Evolutionary conservation across 1,140 invertebrate genomes (phyloP).

Genomic region (Drosophila lacteicornis): DNA sequence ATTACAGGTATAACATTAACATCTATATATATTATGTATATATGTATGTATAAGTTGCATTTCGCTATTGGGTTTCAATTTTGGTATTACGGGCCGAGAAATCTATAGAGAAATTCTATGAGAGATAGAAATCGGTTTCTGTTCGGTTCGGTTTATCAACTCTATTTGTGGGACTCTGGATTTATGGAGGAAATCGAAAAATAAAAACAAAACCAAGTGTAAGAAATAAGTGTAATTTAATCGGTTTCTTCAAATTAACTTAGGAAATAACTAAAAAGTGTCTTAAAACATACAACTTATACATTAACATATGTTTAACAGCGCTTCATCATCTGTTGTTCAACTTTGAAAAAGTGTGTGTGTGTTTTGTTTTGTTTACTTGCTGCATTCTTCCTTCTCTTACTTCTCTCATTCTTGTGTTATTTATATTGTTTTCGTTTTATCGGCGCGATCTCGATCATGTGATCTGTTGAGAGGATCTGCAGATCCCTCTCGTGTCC

Average conservation of each 20-base stretch:
- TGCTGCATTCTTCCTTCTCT: slow-evolving; percentile 50
- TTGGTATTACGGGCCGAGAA: slow-evolving; percentile 32
- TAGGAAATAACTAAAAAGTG: slow-evolving; percentile 82
- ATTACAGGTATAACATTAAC: slow-evolving; percentile 82
- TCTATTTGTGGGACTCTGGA: slow-evolving; percentile 4
- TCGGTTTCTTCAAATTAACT: slow-evolving; percentile 78
- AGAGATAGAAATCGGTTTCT: slow-evolving; percentile 49
- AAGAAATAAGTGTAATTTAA: slow-evolving; percentile 80
- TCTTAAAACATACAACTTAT: slow-evolving; percentile 74
- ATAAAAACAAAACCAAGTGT: slow-evolving; percentile 48
- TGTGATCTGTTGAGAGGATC: not conserved
- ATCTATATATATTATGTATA: slow-evolving; percentile 81
- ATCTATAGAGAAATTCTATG: slow-evolving; percentile 30
- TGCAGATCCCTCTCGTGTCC: slow-evolving; percentile 1
- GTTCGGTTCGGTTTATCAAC: slow-evolving; percentile 10
- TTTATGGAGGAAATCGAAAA: slow-evolving; percentile 2
- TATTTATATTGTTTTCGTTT: slow-evolving; percentile 12
- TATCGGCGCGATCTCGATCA: slow-evolving; percentile 18
- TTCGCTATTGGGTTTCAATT: slow-evolving; percentile 64
- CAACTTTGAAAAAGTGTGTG: slow-evolving; percentile 60
- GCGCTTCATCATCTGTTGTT: slow-evolving; percentile 72
- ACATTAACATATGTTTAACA: slow-evolving; percentile 66
- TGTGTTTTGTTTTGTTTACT: slow-evolving; percentile 45
- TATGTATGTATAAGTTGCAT: slow-evolving; percentile 76
- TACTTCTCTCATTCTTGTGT: slow-evolving; percentile 5